Percentiles rank a stretch among this genome's conserved stretches.
These are phyloP conservation scores for Pseudopodoces humilis DNA, from an alignment of 2,113 vertebrate genomes.

Conservation along the genomic window DNA sequence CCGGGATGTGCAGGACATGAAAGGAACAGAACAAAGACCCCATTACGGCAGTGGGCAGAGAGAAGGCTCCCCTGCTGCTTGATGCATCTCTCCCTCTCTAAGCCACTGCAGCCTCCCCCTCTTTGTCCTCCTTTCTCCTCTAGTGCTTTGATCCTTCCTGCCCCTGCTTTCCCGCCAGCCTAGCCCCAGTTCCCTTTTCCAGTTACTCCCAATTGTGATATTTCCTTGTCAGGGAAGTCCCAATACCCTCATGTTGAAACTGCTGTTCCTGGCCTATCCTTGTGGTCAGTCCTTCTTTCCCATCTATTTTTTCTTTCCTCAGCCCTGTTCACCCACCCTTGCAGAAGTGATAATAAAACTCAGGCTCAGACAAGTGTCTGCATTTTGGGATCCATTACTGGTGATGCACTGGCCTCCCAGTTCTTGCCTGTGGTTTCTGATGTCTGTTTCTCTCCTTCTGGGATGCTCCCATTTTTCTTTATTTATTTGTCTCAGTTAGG, in stretches of 20 bases:
- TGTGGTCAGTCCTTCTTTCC: background rate
- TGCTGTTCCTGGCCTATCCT: background rate
- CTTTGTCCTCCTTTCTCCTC: slow-evolving; percentile 54
- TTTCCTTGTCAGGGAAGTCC: background rate
- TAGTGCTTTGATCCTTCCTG: slow-evolving; percentile 43
- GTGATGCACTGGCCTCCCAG: background rate
- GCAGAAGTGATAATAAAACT: background rate
- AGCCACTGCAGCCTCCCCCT: slow-evolving; percentile 1
- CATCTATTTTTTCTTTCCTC: background rate
- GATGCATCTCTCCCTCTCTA: slow-evolving; percentile 36
- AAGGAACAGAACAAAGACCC: slow-evolving; percentile 65
- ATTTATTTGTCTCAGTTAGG: slow-evolving; percentile 12
- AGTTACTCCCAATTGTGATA: background rate
- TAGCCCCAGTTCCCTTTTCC: background rate
- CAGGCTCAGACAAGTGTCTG: background rate
- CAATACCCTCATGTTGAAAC: rapidly evolving
- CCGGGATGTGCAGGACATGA: slow-evolving; percentile 38
- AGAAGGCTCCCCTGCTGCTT: slow-evolving; percentile 59
- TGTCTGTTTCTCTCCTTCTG: background rate
- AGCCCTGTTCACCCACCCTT: background rate
- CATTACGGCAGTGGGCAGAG: slow-evolving; percentile 30
- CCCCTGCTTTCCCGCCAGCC: background rate
- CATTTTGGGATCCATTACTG: background rate
- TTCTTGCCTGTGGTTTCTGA: background rate
- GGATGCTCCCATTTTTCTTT: background rate